These are phyloP conservation scores for Acanthurus lineatus DNA, from an alignment of 2,797 vertebrate species.

Conservation along the genomic window DNA sequence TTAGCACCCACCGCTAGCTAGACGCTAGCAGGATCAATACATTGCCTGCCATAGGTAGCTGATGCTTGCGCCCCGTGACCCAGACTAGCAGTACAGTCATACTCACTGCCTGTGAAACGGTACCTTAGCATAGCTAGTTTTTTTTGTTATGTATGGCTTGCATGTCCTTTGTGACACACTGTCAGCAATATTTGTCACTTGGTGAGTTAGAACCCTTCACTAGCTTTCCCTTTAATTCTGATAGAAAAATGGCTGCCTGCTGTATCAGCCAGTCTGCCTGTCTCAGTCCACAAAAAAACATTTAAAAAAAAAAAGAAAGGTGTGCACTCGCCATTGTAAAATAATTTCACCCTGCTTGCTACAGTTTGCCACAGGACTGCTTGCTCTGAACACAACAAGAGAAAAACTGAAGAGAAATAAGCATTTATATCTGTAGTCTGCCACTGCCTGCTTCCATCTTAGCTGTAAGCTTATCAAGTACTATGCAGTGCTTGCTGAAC, in stretches of 20 bases:
- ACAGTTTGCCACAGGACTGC: constrained; percentile 46
- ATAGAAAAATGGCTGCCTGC: constrained; percentile 44
- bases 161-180: constrained; percentile 58
- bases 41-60: constrained; percentile 71
- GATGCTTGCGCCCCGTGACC: constrained; percentile 61
- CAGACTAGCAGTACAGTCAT: constrained; percentile 48
- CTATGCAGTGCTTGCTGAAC: constrained; percentile 5
- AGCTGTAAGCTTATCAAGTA: constrained; percentile 5
- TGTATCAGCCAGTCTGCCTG: constrained; percentile 48
- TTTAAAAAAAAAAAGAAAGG: constrained; percentile 3
- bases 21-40: constrained; percentile 73
- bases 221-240: constrained; percentile 41
- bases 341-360: constrained; percentile 55
- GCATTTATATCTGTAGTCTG: not conserved
- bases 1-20: constrained; percentile 76
- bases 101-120: constrained; percentile 51
- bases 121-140: constrained; percentile 35
- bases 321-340: constrained; percentile 22
- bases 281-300: constrained; percentile 38
- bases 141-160: constrained; percentile 42
- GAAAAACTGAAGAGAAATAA: constrained; percentile 12
- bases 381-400: constrained; percentile 36
- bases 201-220: constrained; percentile 34
- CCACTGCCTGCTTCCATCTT: constrained; percentile 33
- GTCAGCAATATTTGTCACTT: constrained; percentile 37